A percentile compares a stretch with the other conserved stretches of the same genome.
These are phyloP conservation scores for Sceloporus tristichus DNA, from an alignment of 2,113 vertebrate genomes.

Conservation along the genomic window DNA sequence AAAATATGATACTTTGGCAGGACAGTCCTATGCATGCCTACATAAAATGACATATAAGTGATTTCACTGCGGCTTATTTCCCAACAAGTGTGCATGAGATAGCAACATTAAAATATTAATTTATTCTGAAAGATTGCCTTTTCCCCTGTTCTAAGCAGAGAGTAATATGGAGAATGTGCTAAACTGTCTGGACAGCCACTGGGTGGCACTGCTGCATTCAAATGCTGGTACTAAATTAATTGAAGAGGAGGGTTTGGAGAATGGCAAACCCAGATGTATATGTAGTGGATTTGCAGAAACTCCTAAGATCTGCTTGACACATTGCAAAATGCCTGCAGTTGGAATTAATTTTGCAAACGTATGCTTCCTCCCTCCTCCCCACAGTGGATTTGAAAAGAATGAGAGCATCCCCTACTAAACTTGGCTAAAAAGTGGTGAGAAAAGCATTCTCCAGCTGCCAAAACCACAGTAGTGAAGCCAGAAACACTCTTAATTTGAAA, in stretches of 20 bases:
- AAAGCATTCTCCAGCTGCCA: neutral
- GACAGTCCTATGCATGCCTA: neutral
- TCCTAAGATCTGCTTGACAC: neutral
- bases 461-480: neutral
- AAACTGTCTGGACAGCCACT: constrained; percentile 60
- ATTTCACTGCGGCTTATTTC: neutral
- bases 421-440: neutral
- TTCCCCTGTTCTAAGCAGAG: neutral
- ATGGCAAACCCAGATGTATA: constrained; percentile 17
- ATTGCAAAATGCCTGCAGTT: neutral
- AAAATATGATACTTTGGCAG: neutral
- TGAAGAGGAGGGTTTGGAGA: neutral
- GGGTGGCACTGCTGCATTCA: constrained; percentile 79
- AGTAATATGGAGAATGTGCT: neutral
- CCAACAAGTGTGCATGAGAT: neutral
- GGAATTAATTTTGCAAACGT: neutral
- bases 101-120: neutral
- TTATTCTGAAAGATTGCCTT: neutral
- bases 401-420: too few relatives aligned
- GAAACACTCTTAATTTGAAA: neutral
- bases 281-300: neutral
- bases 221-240: constrained; percentile 44
- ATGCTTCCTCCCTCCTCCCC: neutral
- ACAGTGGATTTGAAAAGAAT: neutral
- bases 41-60: neutral